Percentiles rank a stretch among this genome's conserved stretches.
These are phyloP conservation scores for Eufriesea mexicana DNA, from an alignment of 1,140 invertebrate genomes.

Conservation along the genomic window DNA sequence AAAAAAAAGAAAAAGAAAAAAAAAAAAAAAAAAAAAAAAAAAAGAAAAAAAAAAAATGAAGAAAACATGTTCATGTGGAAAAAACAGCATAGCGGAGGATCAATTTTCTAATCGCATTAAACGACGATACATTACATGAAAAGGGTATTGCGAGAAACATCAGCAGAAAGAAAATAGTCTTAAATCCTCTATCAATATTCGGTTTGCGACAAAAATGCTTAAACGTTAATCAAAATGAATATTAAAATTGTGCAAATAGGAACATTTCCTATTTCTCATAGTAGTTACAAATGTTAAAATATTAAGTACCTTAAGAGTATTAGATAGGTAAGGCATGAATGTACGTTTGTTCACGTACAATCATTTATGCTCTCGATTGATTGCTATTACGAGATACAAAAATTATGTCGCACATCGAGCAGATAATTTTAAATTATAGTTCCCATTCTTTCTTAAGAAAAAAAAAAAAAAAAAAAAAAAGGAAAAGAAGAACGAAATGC, in stretches of 20 bases:
- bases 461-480: not conserved
- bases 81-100: conserved; percentile 3
- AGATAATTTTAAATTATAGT: not conserved
- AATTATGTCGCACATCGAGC: not conserved
- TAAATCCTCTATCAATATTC: not conserved
- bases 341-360: not conserved
- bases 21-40: not conserved
- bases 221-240: not conserved
- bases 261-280: not conserved
- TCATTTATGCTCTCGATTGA: not conserved
- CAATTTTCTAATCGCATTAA: not conserved
- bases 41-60: not conserved
- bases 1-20: not conserved
- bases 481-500: not conserved
- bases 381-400: not conserved
- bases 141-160: not conserved
- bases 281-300: conserved; percentile 11
- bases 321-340: not conserved
- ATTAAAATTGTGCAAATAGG: not conserved
- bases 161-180: not conserved
- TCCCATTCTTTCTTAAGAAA: not conserved
- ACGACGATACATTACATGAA: not conserved
- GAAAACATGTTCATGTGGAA: not conserved
- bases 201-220: not conserved
- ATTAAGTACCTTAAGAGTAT: not conserved